Conservation (phyloP, 1,140 invertebrate species). For the Formica selysi region DNA sequence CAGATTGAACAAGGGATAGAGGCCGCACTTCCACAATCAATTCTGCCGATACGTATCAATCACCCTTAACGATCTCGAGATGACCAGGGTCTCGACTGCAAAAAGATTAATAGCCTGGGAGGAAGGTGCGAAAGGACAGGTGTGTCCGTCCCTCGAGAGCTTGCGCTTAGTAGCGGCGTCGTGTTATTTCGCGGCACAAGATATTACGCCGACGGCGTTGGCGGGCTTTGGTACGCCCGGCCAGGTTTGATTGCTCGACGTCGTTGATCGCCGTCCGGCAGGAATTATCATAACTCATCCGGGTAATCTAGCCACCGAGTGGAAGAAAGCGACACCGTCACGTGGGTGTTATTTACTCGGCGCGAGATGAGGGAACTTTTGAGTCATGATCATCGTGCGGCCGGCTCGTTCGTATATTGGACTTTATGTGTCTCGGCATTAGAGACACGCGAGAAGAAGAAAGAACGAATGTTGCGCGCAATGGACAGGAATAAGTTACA, state of each 20-base stretch:
- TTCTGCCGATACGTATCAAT: conserved; percentile 57
- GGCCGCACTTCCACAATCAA: conserved; percentile 23
- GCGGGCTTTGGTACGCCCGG: conserved; percentile 81
- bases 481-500: conserved; percentile 47
- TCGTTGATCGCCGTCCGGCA: conserved; percentile 84
- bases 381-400: conserved; percentile 74
- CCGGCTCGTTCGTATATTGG: conserved; percentile 68
- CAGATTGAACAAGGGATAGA: neutral
- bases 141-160: conserved; percentile 41
- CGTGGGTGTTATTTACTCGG: conserved; percentile 80
- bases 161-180: conserved; percentile 8
- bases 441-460: conserved; percentile 66
- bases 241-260: conserved; percentile 83
- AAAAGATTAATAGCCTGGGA: conserved; percentile 56
- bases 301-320: conserved; percentile 82
- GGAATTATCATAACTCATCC: conserved; percentile 85
- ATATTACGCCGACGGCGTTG: conserved; percentile 78
- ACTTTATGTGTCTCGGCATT: conserved; percentile 74
- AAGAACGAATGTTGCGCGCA: conserved; percentile 24
- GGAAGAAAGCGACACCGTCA: conserved; percentile 81
- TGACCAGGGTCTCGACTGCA: conserved; percentile 38
- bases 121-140: conserved; percentile 60
- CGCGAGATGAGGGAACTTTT: conserved; percentile 72
- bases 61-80: conserved; percentile 58
- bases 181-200: conserved; percentile 77